Conservation (phyloP, 2,888 invertebrate genomes). For the Aspidiotus rigidus region DNA sequence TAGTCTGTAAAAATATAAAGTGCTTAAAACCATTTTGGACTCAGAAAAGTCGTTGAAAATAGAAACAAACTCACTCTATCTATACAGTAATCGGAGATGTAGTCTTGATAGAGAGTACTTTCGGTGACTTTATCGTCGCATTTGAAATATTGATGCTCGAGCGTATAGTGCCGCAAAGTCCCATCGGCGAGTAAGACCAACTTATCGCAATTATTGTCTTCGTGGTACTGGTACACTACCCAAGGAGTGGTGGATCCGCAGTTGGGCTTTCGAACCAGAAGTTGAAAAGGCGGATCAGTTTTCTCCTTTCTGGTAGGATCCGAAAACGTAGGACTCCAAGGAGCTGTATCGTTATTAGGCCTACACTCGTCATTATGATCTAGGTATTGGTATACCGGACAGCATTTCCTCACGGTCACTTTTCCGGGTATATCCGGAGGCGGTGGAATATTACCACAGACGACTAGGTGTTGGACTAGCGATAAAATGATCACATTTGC, state of each 20-base stretch:
- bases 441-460: conserved; percentile 13
- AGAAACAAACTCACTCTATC: conserved; percentile 54
- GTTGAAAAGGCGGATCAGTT: conserved; percentile 40
- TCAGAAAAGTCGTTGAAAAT: neutral
- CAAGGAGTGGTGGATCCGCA: conserved; percentile 62
- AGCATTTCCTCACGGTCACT: conserved; percentile 22
- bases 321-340: conserved; percentile 16
- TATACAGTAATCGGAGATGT: conserved; percentile 68
- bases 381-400: conserved; percentile 6
- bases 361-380: neutral
- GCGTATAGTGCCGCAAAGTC: conserved; percentile 61
- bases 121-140: conserved; percentile 43
- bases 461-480: conserved; percentile 9
- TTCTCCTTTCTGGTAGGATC: neutral
- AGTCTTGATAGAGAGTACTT: conserved; percentile 49
- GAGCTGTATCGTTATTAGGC: neutral
- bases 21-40: neutral
- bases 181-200: conserved; percentile 61
- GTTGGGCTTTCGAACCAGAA: conserved; percentile 57
- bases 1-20: neutral
- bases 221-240: conserved; percentile 54
- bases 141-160: conserved; percentile 46
- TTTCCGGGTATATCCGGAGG: neutral
- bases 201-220: conserved; percentile 50
- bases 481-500: conserved; percentile 8